These are phyloP conservation scores for Eretmochelys imbricata DNA, from an alignment of 2,113 vertebrate genomes.

Conservation along the genomic window DNA sequence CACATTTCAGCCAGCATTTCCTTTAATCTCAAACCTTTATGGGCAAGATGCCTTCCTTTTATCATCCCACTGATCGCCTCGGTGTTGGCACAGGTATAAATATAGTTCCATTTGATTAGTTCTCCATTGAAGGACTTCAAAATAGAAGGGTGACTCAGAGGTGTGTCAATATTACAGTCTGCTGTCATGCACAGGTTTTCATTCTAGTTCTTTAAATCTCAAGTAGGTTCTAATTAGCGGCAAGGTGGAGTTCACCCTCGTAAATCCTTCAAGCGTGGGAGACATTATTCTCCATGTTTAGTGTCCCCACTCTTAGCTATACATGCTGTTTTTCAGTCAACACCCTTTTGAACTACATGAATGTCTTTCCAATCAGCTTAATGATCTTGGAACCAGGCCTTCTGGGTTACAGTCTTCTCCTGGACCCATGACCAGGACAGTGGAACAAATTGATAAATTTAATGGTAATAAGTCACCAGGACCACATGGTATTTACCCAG, in stretches of 20 bases:
- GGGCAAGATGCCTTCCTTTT: not conserved
- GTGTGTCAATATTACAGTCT: not conserved
- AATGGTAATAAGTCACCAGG: not conserved
- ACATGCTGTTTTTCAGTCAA: not conserved
- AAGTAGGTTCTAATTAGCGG: not conserved
- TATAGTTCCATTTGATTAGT: too few species aligned
- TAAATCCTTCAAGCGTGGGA: not conserved
- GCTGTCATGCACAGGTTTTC: not conserved
- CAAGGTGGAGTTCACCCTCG: not conserved
- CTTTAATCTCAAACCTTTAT: not conserved
- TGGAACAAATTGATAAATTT: not conserved
- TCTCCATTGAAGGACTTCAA: not conserved
- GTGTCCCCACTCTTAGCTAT: not conserved
- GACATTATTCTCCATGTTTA: not conserved
- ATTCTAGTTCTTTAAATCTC: not conserved
- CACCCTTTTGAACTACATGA: too few species aligned
- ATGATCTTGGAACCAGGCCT: not conserved
- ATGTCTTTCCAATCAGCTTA: too few species aligned
- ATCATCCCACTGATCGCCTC: too few species aligned
- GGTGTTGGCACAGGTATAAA: not conserved
- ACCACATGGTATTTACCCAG: too few species aligned
- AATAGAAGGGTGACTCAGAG: not conserved
- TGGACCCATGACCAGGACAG: too few species aligned
- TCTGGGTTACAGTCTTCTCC: not conserved
- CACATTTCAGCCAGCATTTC: fast-evolving